Base-by-base conservation (phyloP, 2,113 vertebrate genomes). In the Antechinus flavipes region DNA sequence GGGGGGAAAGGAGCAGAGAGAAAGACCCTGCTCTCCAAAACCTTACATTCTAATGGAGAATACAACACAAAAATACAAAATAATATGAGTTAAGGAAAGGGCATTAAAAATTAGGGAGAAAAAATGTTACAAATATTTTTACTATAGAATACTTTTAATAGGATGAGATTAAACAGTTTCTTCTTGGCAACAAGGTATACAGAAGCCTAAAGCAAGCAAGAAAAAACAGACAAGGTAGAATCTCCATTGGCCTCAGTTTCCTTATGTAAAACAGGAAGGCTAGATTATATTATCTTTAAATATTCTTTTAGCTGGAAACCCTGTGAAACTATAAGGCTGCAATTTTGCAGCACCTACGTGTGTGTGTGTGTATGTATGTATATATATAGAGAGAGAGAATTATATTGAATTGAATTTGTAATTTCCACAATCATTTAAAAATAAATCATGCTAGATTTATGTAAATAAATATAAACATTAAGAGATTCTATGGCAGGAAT, bases 401-500 rank as follows among this genome's bases (percentile, higher is more conserved):
- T 42, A 42, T 42, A 42, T 42, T 42, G 42, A 42, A 42, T 42
- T 42, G 42, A 42, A 42, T 42, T 42, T 42, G 27, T 90, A 8
- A 90, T 52, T 90, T 50, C 90, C 24, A 90, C 54, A 56, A 89
- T 50, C 92, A 90, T 52, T 52, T 52, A 94, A 95, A 27, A 91
- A 96, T 94, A 55, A 96, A 94, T 1, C 52, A 92, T 68, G 12
- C 30, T 54, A 94, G 12, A 90, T 52, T 93, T 92, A 93, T 90
- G 58, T 92, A 93, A 68, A 95, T 94, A 96, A 95, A 95, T 54
- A n/a, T 11, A 93, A 49, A 53, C 47, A 68, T 50, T 96, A 89
- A 92, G 54, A 95, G 92, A 61, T 54, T 95, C 84, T 96, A 94
- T 26, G 93, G 54, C 52, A 92, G 95, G 92, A 96, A 61, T 25